Evolutionary conservation across 2,888 invertebrate genomes (phyloP).

Genomic region (Lepetodrilus schrolli): DNA sequence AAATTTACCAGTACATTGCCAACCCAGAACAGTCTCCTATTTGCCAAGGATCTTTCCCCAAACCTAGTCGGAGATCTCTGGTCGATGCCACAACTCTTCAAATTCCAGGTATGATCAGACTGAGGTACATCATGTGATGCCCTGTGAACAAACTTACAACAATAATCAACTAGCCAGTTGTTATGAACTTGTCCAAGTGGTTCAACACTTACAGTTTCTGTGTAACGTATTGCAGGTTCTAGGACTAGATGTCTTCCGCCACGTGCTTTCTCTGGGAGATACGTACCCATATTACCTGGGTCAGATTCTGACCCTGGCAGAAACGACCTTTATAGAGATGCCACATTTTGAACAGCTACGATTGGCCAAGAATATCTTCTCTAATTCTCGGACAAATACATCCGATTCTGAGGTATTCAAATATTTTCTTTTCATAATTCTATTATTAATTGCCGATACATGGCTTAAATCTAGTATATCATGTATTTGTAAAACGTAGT

Average conservation of each 20-base stretch:
- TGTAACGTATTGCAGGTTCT: conserved; percentile 24
- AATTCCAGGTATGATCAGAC: conserved; percentile 21
- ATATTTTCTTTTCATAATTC: too few species aligned
- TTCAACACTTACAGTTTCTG: too few species aligned
- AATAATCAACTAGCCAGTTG: too few species aligned
- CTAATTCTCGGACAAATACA: too few species aligned
- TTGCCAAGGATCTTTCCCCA: background rate
- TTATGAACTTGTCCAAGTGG: too few species aligned
- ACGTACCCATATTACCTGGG: conserved; percentile 22
- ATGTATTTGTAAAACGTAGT: too few species aligned
- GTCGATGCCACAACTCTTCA: conserved; percentile 21
- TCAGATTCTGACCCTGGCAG: conserved; percentile 21
- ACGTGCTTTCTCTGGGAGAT: background rate
- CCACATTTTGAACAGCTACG: conserved; percentile 22
- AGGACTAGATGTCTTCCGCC: conserved; percentile 23
- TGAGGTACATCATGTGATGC: too few species aligned
- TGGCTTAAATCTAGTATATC: too few species aligned
- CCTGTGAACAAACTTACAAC: too few species aligned
- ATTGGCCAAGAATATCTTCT: background rate
- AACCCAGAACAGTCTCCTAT: background rate
- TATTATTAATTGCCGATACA: too few species aligned
- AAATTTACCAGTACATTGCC: background rate
- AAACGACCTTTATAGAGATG: conserved; percentile 29
- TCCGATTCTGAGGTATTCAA: too few species aligned
- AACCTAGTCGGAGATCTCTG: conserved; percentile 3